Conservation (phyloP, 2,888 invertebrate genomes). For the Lasioglossum lativentre region DNA sequence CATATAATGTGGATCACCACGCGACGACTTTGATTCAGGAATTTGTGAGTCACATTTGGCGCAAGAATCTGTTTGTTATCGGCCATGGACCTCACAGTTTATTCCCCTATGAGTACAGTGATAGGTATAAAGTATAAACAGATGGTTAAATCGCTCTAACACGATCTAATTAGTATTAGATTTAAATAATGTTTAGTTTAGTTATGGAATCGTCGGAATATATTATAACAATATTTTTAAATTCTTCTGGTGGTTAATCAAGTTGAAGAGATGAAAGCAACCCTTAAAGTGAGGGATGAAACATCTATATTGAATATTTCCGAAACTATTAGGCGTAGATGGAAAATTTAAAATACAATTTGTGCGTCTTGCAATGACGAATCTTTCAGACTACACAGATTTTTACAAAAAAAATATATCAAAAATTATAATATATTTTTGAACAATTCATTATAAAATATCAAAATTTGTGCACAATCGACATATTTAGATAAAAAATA, state of each 20-base stretch:
- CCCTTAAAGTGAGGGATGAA: not conserved
- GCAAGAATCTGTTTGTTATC: not conserved
- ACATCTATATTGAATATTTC: not conserved
- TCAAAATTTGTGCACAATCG: no score
- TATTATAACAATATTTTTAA: not conserved
- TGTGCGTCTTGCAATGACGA: not conserved
- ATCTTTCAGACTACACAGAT: not conserved
- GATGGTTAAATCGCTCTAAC: not conserved
- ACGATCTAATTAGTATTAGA: not conserved
- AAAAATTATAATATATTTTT: not conserved
- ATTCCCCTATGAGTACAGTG: not conserved
- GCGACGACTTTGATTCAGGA: not conserved
- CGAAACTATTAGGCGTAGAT: not conserved
- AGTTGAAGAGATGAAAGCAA: not conserved
- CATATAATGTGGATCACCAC: not conserved
- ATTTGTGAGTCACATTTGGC: constrained; percentile 14
- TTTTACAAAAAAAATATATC: not conserved
- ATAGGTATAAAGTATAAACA: no score
- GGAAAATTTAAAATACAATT: not conserved
- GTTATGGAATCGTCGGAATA: no score
- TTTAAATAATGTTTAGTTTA: no score
- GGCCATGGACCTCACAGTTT: not conserved
- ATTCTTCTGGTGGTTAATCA: not conserved
- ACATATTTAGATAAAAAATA: not conserved
- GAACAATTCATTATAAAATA: not conserved